Base-by-base conservation (phyloP, 2,888 invertebrate species). In the Limulus polyphemus region DNA sequence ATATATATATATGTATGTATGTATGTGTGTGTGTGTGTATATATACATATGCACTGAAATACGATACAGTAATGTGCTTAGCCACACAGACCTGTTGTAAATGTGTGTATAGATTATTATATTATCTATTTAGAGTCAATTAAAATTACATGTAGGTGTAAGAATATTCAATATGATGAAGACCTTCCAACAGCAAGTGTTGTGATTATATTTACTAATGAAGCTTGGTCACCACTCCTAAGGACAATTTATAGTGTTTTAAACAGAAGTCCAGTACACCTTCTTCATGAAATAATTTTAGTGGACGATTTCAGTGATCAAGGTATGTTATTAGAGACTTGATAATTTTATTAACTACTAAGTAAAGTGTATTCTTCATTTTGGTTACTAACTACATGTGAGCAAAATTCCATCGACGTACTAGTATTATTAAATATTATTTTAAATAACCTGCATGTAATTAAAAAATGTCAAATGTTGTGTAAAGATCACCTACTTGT, bases 291-390 rank as follows among this genome's bases (percentile, higher is more conserved):
- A 79, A 87, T 98, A 62, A 87, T 98, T 72, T 79, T 98, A 11
- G 87, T 97, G n/a, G 95, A 98, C 75, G 97, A 98, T 77, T 85
- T 85, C 75, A 93, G 93, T 69, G 87, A 89, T 51, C 82, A 82
- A 76, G 81, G 83, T 83, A 75, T 73, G 74, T 70, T 48, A 16
- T 13, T 17, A 17, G 7, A 49, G 49, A 13, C 16, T 49, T 11
- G 32, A 17, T 17, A 17, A 9, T 54, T 59, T 56, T 59, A 12
- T 17, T 0, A 16, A 12, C 32, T 59, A 14, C 11, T 47, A 14
- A 46, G 13, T 3, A 60, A 17, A 16, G 17, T 17, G 7, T 14
- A 57, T 14, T 57, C 49, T 48, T 16, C 11, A 47, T 16, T n/a
- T 76, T 77, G 5, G 7, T 32, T 32, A 32, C 32, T 7, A 32